Base-by-base conservation (phyloP, 1,140 invertebrate species). In the Pararge aegeria region DNA sequence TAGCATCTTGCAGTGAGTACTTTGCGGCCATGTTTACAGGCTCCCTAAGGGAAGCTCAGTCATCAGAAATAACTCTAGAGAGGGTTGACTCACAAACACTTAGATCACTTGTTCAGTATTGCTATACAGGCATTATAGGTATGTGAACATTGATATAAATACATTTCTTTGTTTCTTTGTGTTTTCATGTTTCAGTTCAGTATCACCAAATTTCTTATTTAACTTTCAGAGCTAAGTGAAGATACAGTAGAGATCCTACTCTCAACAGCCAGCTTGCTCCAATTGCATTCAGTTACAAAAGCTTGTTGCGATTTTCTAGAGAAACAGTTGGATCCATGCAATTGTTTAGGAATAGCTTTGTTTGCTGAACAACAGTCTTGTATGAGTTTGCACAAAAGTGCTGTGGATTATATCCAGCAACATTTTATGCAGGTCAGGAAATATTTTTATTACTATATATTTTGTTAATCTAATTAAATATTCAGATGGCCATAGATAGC, bases 11-110 rank as follows among this genome's bases (percentile, higher is more conserved):
- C 44, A 98, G 96, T 71, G 96, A 97, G 90, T 98, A 98, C 89
- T 98, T 98, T 92, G 94, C 96, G 48, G 97, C 96, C 40, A 98
- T 98, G 97, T 98, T 98, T 81, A 98, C 96, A 20, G 95, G 94
- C 67, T 94, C 95, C 64, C 88, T 98, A 52, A 91, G 94, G 72
- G 97, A 98, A 91, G 93, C 96, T n/a, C 93, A 92, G 53, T 94
- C 96, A 83, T 92, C 93, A 65, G 96, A 97, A 91, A 94, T 98
- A 24, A 94, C 94, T 61, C 89, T 98, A 68, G 94, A 95, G 69
- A 94, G 95, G 80, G 94, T 98, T 15, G 94, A 97, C 82, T 93
- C 95, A 15, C 95, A 97, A 85, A 95, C 97, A 55, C 90, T 98
- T 40, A 93, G 94, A 80, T 91, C 94, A 44, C 92, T 98, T 38